These are phyloP conservation scores for Rhodinocichla rosea DNA, from an alignment of 2,113 vertebrate species.

Conservation along the genomic window DNA sequence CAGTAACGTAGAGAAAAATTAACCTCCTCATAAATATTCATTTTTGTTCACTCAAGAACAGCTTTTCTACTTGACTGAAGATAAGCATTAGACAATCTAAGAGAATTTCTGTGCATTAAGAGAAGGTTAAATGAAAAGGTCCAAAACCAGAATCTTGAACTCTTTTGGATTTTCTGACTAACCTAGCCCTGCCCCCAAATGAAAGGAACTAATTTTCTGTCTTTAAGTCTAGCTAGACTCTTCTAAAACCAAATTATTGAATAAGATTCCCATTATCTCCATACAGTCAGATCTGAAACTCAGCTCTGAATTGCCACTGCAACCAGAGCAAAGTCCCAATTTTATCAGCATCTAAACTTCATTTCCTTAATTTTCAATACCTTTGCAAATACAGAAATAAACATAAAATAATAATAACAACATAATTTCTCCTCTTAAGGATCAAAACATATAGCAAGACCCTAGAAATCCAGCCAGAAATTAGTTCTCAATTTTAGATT, in stretches of 20 bases:
- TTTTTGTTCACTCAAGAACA: background rate
- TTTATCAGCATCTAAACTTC: background rate
- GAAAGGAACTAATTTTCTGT: background rate
- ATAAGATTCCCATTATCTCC: background rate
- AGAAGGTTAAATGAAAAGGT: background rate
- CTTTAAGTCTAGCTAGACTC: background rate
- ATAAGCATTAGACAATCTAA: background rate
- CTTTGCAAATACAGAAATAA: background rate
- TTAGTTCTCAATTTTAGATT: background rate
- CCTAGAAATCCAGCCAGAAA: background rate
- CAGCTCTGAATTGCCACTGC: background rate
- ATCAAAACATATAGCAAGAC: background rate
- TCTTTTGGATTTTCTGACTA: background rate
- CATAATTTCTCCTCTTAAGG: background rate
- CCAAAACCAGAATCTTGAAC: background rate
- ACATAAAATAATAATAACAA: background rate
- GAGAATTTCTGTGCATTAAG: background rate
- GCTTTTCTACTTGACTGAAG: background rate
- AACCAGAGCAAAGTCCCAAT: background rate
- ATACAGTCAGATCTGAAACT: background rate
- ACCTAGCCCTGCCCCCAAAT: background rate
- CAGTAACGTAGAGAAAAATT: background rate
- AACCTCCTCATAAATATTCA: background rate
- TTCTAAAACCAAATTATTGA: background rate
- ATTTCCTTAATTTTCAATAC: background rate